Percentiles rank a stretch among this genome's conserved stretches.
These are phyloP conservation scores for Dyspetes luteomarginatus DNA, from an alignment of 2,888 invertebrate species.

Conservation along the genomic window DNA sequence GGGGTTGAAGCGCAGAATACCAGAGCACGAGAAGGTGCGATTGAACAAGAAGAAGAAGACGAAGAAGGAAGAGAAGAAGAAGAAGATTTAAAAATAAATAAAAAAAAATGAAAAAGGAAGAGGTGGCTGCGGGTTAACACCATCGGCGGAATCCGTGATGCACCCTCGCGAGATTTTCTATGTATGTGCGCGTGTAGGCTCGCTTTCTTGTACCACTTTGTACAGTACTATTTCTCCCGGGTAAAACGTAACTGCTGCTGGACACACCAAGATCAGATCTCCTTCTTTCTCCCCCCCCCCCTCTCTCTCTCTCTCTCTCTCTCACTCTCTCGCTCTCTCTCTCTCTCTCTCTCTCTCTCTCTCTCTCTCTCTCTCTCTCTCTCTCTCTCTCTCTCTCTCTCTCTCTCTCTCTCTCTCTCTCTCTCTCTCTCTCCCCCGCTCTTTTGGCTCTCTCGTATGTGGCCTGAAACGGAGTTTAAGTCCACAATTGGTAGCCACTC, in stretches of 20 bases:
- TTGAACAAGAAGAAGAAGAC: constrained; percentile 22
- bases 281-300: constrained; percentile 47
- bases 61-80: constrained; percentile 10
- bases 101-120: constrained; percentile 45
- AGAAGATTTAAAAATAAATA: constrained; percentile 36
- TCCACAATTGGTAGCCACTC: constrained; percentile 67
- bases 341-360: too few species aligned
- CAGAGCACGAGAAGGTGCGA: constrained; percentile 36
- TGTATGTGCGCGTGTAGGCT: constrained; percentile 26
- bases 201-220: constrained; percentile 62
- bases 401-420: constrained; percentile 57
- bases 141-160: constrained; percentile 57
- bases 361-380: constrained; percentile 57
- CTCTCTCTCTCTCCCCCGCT: constrained; percentile 59
- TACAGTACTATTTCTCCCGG: constrained; percentile 51
- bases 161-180: constrained; percentile 43
- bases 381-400: constrained; percentile 64
- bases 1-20: constrained; percentile 38
- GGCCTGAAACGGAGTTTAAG: constrained; percentile 66
- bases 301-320: constrained; percentile 61
- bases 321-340: constrained; percentile 54
- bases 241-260: constrained; percentile 60
- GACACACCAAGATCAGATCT: constrained; percentile 70
- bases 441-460: constrained; percentile 39
- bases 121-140: constrained; percentile 60